Evolutionary conservation across 2,113 vertebrate genomes (phyloP), one percentile per base, ranked within the genome.

Genomic region (Phylloscopus trochiloides): DNA sequence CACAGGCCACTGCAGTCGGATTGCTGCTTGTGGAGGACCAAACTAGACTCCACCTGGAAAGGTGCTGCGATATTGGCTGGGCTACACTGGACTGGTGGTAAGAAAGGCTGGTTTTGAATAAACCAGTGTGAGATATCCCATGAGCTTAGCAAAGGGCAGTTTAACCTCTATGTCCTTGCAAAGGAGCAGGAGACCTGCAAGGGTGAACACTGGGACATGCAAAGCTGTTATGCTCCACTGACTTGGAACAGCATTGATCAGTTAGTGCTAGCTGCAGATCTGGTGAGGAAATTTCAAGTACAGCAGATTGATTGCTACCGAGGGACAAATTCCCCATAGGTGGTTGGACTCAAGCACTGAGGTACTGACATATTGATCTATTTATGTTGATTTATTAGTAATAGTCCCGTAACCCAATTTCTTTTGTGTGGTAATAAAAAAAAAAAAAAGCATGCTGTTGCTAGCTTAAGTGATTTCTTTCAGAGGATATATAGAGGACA

Each of bases 241-340:
- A 74, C 91, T 91, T 95, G 91, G 59, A 94, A 84, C 76, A 80
- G 86, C 92, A 95, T 96, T 94, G 90, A 96, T 95, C 90, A 90
- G 92, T 91, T 95, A 96, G 85, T 79, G 67, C 75, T 93, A 47
- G 85, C 88, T 92, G 85, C 55, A 77, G 71, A 66, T 83, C 51
- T 92, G 59, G 55, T 91, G 74, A 91, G 74, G 63, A 96, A 95
- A 83, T 71, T 94, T 94, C 94, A 95, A 96, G 85, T 88, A 91
- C 74, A 80, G 85, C 87, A 86, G 92, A 94, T 86, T 96, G 94
- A 97, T 96, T 94, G 86, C 82, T 94, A 55, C 72, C 75, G 58
- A 73, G 95, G 86, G 88, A 94, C 55, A 47, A 94, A 95, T 88
- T 94, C 91, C 94, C 91, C 48, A 48, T 88, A 88, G 95, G 63